phyloP scores from a whole-genome alignment of 2,113 vertebrate genomes.

The Otis tarda region DNA sequence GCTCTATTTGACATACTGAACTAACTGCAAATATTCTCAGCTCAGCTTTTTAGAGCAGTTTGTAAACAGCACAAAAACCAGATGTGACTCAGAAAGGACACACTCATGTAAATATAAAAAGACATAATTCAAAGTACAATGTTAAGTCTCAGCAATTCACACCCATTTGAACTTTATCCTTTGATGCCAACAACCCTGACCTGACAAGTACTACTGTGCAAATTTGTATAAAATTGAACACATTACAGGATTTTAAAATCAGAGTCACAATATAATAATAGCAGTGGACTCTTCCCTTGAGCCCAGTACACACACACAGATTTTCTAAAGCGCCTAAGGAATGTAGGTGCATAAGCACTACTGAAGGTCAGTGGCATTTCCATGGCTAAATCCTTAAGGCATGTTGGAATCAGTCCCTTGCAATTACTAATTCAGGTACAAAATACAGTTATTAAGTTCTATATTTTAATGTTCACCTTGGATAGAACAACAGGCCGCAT shows the following conservation, averaged over 20 bases:
- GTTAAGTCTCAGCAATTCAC: neutral
- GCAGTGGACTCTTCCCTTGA: neutral
- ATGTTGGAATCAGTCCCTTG: neutral
- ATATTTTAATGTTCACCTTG: neutral
- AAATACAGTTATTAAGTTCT: neutral
- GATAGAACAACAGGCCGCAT: neutral
- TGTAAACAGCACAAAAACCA: constrained; percentile 49
- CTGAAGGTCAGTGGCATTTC: constrained; percentile 12
- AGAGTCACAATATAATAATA: neutral
- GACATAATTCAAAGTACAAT: neutral
- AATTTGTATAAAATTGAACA: constrained; percentile 6
- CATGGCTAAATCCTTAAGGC: neutral
- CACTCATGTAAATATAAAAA: neutral
- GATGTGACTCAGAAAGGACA: neutral
- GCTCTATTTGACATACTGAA: constrained; percentile 44
- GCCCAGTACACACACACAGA: neutral
- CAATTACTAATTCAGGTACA: neutral
- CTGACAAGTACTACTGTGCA: neutral
- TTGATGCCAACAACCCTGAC: neutral
- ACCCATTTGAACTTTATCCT: neutral
- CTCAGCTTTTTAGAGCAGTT: constrained; percentile 58
- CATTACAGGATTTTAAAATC: neutral
- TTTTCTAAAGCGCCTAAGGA: neutral
- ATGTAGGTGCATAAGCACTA: neutral
- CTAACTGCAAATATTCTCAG: constrained; percentile 36